Conservation (phyloP, 2,797 vertebrate genomes). For the Rhincodon typus region DNA sequence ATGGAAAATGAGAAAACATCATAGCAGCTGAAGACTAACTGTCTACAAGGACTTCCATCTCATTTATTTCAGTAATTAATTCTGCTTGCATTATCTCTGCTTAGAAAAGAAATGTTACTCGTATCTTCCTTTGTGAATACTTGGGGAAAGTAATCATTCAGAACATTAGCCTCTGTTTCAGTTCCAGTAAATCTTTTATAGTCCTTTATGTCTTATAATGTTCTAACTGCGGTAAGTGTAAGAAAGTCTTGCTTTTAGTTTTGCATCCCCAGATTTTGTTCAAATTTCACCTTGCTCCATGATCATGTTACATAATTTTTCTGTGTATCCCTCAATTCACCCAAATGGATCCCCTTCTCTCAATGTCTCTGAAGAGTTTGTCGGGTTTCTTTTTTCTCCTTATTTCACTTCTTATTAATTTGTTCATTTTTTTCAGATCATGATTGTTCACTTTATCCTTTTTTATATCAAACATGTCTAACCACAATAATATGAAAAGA, state of each 20-base stretch:
- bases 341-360: neutral
- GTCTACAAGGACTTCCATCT: neutral
- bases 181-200: neutral
- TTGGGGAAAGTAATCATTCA: neutral
- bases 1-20: neutral
- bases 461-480: neutral
- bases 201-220: neutral
- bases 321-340: neutral
- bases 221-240: neutral
- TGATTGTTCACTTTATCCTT: neutral
- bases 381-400: neutral
- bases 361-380: neutral
- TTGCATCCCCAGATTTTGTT: neutral
- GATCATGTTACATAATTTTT: neutral
- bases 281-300: neutral
- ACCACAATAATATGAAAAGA: neutral
- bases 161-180: neutral
- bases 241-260: neutral
- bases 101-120: neutral
- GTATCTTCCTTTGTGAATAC: neutral
- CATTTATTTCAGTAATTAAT: conserved; percentile 25
- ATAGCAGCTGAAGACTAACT: neutral
- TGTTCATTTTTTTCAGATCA: neutral
- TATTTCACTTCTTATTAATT: neutral
- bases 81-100: neutral